phyloP scores from a whole-genome alignment of 1,140 invertebrate species.

The Zaprionus taronus region DNA sequence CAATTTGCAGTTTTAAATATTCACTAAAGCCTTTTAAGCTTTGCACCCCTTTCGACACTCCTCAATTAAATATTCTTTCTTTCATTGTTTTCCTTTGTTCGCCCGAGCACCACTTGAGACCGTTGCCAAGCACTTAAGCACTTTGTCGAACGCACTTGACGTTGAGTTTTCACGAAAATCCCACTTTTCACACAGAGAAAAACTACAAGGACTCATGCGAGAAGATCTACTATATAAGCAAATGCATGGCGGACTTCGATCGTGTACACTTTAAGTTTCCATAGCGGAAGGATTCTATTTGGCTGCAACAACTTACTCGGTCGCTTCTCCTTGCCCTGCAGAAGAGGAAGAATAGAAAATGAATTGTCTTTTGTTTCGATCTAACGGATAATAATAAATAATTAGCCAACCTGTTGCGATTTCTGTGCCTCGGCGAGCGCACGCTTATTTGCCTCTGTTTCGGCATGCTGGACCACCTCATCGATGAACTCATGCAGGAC shows the following conservation, averaged over 20 bases:
- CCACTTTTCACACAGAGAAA: conserved; percentile 45
- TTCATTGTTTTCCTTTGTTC: background rate
- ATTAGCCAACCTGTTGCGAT: conserved; percentile 80
- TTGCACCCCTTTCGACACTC: background rate
- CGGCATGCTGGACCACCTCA: conserved; percentile 76
- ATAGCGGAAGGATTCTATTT: conserved; percentile 34
- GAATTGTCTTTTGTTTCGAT: conserved; percentile 4
- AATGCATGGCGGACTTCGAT: conserved; percentile 69
- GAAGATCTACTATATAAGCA: conserved; percentile 61
- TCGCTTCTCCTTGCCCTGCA: conserved; percentile 79
- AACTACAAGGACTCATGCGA: conserved; percentile 69
- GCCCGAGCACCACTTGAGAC: background rate
- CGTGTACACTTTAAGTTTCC: conserved; percentile 63
- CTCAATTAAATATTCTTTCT: background rate
- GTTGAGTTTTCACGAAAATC: background rate
- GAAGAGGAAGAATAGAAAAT: conserved; percentile 35
- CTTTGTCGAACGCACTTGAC: background rate
- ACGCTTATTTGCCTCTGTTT: conserved; percentile 72
- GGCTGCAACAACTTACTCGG: conserved; percentile 68
- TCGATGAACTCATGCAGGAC: conserved; percentile 74
- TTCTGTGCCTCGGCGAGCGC: conserved; percentile 53
- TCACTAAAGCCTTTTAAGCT: background rate
- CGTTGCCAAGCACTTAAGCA: conserved; percentile 9
- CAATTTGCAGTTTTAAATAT: background rate
- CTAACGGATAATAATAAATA: conserved; percentile 32